Conservation (phyloP, 2,797 vertebrate genomes). For the Nasua narica region DNA sequence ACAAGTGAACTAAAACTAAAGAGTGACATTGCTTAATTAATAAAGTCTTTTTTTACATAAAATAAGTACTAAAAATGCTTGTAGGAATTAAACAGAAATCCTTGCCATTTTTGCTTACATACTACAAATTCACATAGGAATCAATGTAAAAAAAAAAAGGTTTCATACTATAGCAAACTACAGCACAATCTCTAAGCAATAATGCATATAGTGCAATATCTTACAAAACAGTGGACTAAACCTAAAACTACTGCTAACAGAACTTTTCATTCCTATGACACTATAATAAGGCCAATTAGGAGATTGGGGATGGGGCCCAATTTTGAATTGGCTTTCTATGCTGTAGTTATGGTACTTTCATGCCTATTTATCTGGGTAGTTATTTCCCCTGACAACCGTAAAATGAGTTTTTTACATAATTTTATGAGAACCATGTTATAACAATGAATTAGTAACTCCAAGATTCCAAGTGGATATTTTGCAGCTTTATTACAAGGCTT, state of each 20-base stretch:
- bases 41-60: not conserved
- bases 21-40: not conserved
- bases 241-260: conserved; percentile 37
- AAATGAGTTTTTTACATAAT: conserved; percentile 60
- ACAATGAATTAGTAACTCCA: conserved; percentile 63
- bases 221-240: conserved; percentile 14
- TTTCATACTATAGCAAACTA: conserved; percentile 31
- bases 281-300: conserved; percentile 51
- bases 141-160: conserved; percentile 55
- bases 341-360: conserved; percentile 18
- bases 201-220: not conserved
- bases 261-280: conserved; percentile 50
- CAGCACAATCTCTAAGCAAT: conserved; percentile 35
- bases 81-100: conserved; percentile 42
- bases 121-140: conserved; percentile 52
- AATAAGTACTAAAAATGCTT: conserved; percentile 44
- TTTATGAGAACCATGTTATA: conserved; percentile 51
- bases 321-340: conserved; percentile 34
- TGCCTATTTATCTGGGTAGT: conserved; percentile 40
- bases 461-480: conserved; percentile 42
- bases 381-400: conserved; percentile 52
- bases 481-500: conserved; percentile 40
- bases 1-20: not conserved
- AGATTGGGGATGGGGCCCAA: not conserved
- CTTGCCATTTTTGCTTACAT: conserved; percentile 41